These are phyloP conservation scores for Nasonovia ribisnigri DNA, from an alignment of 2,888 invertebrate genomes.

Conservation along the genomic window DNA sequence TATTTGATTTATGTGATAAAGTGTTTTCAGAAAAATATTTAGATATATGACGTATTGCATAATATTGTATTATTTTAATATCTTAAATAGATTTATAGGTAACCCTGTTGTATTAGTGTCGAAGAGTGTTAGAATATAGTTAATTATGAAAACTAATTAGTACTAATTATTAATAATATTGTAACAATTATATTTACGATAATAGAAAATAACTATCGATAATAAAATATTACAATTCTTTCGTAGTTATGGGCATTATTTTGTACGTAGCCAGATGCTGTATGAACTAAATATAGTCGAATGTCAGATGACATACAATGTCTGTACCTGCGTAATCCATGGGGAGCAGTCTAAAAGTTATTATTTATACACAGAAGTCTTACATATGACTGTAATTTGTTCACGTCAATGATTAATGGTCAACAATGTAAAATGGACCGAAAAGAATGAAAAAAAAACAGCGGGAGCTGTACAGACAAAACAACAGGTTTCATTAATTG, in stretches of 20 bases:
- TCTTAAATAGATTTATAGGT: neutral
- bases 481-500: conserved; percentile 62
- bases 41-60: neutral
- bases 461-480: conserved; percentile 44
- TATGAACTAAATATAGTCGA: conserved; percentile 30
- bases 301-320: conserved; percentile 9
- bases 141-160: too few relatives aligned
- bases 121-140: neutral
- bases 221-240: neutral
- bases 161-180: neutral
- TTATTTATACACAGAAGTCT: conserved; percentile 45
- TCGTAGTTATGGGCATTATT: neutral
- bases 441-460: conserved; percentile 53
- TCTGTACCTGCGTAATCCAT: neutral
- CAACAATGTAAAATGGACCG: conserved; percentile 52
- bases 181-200: neutral
- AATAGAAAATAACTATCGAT: neutral
- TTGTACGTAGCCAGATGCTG: neutral
- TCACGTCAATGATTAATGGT: conserved; percentile 60
- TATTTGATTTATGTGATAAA: neutral
- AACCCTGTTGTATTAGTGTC: neutral
- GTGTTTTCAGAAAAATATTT: neutral
- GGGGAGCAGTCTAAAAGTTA: conserved; percentile 19
- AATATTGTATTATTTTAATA: neutral
- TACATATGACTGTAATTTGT: conserved; percentile 51